Evolutionary conservation across 1,140 invertebrate species (phyloP).

Genomic region (Arctopsyche grandis): DNA sequence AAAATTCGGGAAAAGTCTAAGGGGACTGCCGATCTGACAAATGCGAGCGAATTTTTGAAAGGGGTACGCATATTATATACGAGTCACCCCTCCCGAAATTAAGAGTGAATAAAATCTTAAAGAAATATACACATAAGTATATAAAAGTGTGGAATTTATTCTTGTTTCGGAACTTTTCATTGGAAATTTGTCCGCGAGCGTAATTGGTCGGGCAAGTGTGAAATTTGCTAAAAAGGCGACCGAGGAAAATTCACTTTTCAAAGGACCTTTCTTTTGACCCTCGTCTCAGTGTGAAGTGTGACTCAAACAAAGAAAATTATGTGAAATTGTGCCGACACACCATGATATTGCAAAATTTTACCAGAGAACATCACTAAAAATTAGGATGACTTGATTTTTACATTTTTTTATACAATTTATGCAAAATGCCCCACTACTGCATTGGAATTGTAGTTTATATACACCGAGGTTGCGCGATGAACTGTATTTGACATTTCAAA

Average conservation of each 20-base stretch:
- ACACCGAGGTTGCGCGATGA: too few relatives aligned
- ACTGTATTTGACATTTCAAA: slow-evolving; percentile 8
- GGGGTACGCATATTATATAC: background rate
- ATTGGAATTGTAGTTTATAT: too few relatives aligned
- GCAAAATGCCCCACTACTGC: background rate
- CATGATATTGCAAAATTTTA: too few relatives aligned
- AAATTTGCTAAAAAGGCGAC: slow-evolving; percentile 9
- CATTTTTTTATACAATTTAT: background rate
- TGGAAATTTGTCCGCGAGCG: background rate
- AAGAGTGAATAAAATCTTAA: background rate
- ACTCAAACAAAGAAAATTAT: slow-evolving; percentile 21
- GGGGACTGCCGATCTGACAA: background rate
- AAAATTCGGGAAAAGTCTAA: slow-evolving; percentile 11
- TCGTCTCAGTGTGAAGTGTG: slow-evolving; percentile 12
- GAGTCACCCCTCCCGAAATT: background rate
- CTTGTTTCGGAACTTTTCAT: background rate
- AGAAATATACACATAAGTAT: background rate
- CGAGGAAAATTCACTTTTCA: slow-evolving; percentile 6
- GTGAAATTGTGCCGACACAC: background rate
- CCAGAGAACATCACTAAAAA: too few relatives aligned
- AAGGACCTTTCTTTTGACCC: slow-evolving; percentile 7
- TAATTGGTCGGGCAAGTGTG: background rate
- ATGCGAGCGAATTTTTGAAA: background rate
- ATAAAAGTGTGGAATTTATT: background rate
- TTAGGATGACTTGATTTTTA: too few relatives aligned